Evolutionary conservation across 2,888 invertebrate genomes (phyloP).

Genomic region (Antheraea yamamai): DNA sequence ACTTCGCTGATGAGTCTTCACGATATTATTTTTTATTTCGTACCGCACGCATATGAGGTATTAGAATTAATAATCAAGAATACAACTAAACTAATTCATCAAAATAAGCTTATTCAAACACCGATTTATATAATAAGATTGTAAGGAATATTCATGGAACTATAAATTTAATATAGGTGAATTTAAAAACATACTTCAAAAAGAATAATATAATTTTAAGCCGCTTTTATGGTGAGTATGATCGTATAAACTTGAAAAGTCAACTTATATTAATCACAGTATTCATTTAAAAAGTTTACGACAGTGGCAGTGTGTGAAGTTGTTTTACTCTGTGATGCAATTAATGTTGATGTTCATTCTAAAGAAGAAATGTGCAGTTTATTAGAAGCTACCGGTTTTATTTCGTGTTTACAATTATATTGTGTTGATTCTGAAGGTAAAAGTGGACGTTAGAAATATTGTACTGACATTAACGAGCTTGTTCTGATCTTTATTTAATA

Average conservation of each 20-base stretch:
- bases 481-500: background rate
- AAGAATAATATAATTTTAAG: background rate
- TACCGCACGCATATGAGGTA: background rate
- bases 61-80: background rate
- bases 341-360: background rate
- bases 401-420: background rate
- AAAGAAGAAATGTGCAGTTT: background rate
- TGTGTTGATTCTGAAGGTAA: slow-evolving; percentile 5
- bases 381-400: background rate
- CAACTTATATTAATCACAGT: background rate
- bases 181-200: background rate
- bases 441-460: background rate
- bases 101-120: background rate
- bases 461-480: background rate
- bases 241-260: background rate
- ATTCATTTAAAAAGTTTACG: background rate
- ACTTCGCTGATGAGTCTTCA: background rate
- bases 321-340: background rate
- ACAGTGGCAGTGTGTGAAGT: background rate
- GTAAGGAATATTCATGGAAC: background rate
- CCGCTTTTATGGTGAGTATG: background rate
- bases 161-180: background rate
- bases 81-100: background rate
- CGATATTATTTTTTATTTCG: background rate
- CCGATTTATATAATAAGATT: background rate